Evolutionary conservation across 2,797 vertebrate genomes (phyloP), one percentile per base, ranked within the genome.

Genomic region (Bufotes viridis): DNA sequence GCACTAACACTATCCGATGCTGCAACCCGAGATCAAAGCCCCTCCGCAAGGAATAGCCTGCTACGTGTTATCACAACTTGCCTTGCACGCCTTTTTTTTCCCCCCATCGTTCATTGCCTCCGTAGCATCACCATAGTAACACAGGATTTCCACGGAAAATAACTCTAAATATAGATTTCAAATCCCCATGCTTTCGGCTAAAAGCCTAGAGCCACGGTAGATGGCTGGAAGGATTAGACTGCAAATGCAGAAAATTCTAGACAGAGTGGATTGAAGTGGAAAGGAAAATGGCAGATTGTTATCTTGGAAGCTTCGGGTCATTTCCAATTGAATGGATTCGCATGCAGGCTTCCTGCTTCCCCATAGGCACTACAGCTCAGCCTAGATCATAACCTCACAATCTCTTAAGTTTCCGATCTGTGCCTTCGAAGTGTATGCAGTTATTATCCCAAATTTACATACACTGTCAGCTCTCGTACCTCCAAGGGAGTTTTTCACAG

Each of bases 81-180:
- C 90, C 86, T 85, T 87, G 91, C 90, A 90, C 91, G 90, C 87
- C 92, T 93, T 63, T 78, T 74, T 85, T 74, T 29, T 60, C 14
- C 91, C 22, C 82, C 75, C 90, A 90, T 90, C 91, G 87, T 82
- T 82, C 89, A 92, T 90, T 17, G 0, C 92, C 87, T 90, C 3
- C 65, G 90, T 87, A 91, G 81, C 88, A 92, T 96, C 93, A 92
- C 95, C 94, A 95, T 95, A 93, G 95, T 93, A 96, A 95, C 94
- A 90, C 88, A 93, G 87, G 90, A 90, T 92, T 95, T 90, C 93
- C 92, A 92, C 91, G 93, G 93, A 94, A 94, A 90, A 94, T 91
- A 91, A 91, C 91, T 94, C 95, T 95, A 95, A 95, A 95, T 95
- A 95, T 96, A 96, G 94, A 92, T 92, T 92, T 91, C 90, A 92